These are phyloP conservation scores for Pogona vitticeps DNA, from an alignment of 2,113 vertebrate species.

Conservation along the genomic window DNA sequence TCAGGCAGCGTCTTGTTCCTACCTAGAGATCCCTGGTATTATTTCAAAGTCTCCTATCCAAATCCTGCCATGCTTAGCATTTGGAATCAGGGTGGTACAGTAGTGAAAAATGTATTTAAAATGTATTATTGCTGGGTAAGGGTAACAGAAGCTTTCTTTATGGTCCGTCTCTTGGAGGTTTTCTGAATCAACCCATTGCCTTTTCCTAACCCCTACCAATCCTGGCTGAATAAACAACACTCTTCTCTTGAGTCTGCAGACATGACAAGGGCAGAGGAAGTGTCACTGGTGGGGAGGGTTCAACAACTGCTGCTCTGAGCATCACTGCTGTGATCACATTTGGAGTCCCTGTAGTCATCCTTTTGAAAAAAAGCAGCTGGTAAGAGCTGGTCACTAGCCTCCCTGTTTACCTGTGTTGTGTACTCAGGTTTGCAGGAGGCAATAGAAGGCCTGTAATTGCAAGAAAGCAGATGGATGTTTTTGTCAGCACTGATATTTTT, in stretches of 20 bases:
- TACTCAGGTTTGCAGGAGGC: background rate
- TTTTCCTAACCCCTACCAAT: background rate
- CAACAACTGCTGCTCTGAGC: too few relatives aligned
- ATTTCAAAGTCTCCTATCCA: too few relatives aligned
- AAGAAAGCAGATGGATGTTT: too few relatives aligned
- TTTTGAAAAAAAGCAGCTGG: background rate
- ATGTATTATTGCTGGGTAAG: too few relatives aligned
- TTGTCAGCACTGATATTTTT: background rate
- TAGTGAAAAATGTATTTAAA: too few relatives aligned
- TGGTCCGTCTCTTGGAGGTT: background rate
- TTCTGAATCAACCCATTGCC: background rate
- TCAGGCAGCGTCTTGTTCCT: too few relatives aligned
- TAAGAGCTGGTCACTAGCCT: background rate
- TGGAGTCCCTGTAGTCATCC: background rate
- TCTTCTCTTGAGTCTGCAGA: background rate
- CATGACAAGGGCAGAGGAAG: too few relatives aligned
- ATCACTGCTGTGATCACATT: background rate
- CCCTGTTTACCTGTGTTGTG: background rate
- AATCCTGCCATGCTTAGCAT: too few relatives aligned
- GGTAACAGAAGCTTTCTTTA: too few relatives aligned
- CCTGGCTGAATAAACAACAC: background rate
- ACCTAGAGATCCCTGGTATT: too few relatives aligned
- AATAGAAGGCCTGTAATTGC: background rate
- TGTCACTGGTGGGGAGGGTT: too few relatives aligned
- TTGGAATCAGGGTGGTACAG: too few relatives aligned